phyloP scores from a whole-genome alignment of 2,888 invertebrate species.

The Polydrusus cervinus region DNA sequence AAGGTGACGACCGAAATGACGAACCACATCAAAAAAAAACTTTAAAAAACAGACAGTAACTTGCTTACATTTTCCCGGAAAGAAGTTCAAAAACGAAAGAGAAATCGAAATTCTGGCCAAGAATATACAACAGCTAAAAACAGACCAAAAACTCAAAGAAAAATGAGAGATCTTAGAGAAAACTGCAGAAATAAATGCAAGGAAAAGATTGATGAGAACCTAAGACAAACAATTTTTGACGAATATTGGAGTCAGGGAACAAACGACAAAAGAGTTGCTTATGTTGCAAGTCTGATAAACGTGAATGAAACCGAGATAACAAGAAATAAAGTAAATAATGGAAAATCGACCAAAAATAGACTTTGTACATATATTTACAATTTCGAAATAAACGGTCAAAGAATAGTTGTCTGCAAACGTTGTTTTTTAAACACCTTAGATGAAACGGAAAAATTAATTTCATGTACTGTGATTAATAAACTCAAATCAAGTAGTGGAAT shows the following conservation, averaged over 20 bases:
- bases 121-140: background rate
- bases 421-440: slow-evolving; percentile 49
- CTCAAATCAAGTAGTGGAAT: slow-evolving; percentile 26
- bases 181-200: slow-evolving; percentile 36
- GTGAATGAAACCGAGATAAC: slow-evolving; percentile 29
- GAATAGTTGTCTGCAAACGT: slow-evolving; percentile 36
- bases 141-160: background rate
- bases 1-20: too few species aligned
- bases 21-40: too few species aligned
- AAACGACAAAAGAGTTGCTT: slow-evolving; percentile 36
- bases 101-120: background rate
- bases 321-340: background rate
- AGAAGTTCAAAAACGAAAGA: background rate
- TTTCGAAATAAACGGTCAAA: background rate
- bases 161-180: background rate
- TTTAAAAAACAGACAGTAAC: too few species aligned
- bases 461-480: slow-evolving; percentile 27
- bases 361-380: background rate
- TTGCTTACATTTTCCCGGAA: background rate
- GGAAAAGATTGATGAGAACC: slow-evolving; percentile 21
- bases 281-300: slow-evolving; percentile 38
- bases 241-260: slow-evolving; percentile 35
- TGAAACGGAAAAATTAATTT: slow-evolving; percentile 32
- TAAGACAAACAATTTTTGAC: slow-evolving; percentile 25
- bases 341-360: slow-evolving; percentile 40